A percentile compares a stretch with the other conserved stretches of the same genome.
Evolutionary conservation across 2,797 vertebrate genomes (phyloP).

Genomic region (Mareca strepera): DNA sequence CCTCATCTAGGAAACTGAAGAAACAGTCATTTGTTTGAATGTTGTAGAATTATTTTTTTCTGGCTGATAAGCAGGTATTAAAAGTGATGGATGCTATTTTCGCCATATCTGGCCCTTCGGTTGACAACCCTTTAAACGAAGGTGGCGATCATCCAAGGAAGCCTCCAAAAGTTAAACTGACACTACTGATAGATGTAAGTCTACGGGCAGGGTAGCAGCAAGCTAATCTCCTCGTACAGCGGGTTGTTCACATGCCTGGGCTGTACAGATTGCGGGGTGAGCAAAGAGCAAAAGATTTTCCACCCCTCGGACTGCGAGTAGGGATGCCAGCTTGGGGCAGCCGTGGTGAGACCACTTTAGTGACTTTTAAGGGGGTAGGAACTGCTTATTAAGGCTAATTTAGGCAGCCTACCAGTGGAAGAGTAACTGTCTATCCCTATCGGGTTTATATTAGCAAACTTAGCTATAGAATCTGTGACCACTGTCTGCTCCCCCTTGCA

Average conservation of each 20-base stretch:
- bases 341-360: background rate
- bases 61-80: background rate
- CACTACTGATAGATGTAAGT: background rate
- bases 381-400: background rate
- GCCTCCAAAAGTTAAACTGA: background rate
- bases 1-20: background rate
- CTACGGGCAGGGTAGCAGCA: background rate
- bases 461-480: background rate
- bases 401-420: background rate
- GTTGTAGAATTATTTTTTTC: background rate
- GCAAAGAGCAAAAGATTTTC: background rate
- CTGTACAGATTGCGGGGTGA: background rate
- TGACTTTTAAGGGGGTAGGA: background rate
- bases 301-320: background rate
- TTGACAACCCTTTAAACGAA: background rate
- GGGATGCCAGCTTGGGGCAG: background rate
- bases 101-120: background rate
- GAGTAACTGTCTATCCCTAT: background rate
- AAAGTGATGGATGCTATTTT: background rate
- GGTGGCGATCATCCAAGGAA: background rate
- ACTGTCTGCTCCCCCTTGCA: background rate
- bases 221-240: background rate
- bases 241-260: accelerated
- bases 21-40: background rate
- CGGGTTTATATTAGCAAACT: background rate